Percentiles rank a stretch among this genome's conserved stretches.
phyloP scores from a whole-genome alignment of 1,140 invertebrate genomes.

The Hylyphantes graminicola region DNA sequence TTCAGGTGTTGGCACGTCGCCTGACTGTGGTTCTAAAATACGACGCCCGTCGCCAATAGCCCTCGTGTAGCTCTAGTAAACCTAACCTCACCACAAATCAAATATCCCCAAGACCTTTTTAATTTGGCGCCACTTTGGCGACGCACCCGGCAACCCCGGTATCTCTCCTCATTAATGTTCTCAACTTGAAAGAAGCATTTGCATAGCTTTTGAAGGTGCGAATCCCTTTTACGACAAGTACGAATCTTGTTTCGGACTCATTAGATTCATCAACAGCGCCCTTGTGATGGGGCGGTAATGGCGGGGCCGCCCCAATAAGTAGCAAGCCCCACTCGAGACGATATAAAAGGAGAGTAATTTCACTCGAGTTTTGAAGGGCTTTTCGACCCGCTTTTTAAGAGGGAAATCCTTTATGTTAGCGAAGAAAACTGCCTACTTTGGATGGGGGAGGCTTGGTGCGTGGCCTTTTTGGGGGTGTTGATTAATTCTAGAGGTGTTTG shows the following conservation, averaged over 20 bases:
- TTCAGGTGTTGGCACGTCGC: no score
- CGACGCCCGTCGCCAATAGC: no score
- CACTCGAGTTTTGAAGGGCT: slow-evolving; percentile 54
- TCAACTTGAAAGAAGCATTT: slow-evolving; percentile 48
- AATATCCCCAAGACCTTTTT: no score
- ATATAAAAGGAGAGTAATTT: slow-evolving; percentile 53
- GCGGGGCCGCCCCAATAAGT: slow-evolving; percentile 48
- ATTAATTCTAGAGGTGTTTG: slow-evolving; percentile 44
- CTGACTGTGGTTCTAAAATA: no score
- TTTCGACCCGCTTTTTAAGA: slow-evolving; percentile 46
- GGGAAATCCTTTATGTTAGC: slow-evolving; percentile 43
- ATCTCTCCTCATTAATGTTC: slow-evolving; percentile 47
- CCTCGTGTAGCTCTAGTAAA: no score
- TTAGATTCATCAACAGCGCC: slow-evolving; percentile 56
- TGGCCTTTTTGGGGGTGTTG: slow-evolving; percentile 45
- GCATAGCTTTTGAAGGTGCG: slow-evolving; percentile 53
- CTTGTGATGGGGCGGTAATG: slow-evolving; percentile 50
- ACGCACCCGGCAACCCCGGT: slow-evolving; percentile 18
- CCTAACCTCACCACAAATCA: no score
- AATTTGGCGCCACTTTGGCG: slow-evolving; percentile 37
- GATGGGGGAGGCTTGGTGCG: slow-evolving; percentile 35
- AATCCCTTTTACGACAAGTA: slow-evolving; percentile 54
- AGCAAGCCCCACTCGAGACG: slow-evolving; percentile 17
- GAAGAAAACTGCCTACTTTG: slow-evolving; percentile 28
- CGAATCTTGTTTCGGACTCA: slow-evolving; percentile 55